Evolutionary conservation across 2,888 invertebrate species (phyloP).

Genomic region (Cosmorhoe ocellata): DNA sequence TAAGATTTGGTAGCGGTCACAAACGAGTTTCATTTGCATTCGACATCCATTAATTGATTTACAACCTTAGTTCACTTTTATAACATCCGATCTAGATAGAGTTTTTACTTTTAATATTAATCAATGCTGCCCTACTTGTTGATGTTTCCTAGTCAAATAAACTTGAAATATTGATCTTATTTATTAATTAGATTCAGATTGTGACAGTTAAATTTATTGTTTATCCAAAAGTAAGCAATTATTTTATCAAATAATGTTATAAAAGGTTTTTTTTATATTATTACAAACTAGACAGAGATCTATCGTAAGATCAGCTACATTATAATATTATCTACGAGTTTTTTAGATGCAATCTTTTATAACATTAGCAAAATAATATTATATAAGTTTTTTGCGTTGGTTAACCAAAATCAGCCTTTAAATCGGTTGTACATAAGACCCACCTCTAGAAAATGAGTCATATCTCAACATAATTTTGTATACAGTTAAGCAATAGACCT

Average conservation of each 20-base stretch:
- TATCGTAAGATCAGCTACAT: too few relatives aligned
- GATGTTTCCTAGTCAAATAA: conserved; percentile 17
- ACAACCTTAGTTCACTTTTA: conserved; percentile 36
- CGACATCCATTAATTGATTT: conserved; percentile 46
- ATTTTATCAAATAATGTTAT: neutral
- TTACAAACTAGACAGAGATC: too few relatives aligned
- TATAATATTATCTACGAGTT: too few relatives aligned
- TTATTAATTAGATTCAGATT: conserved; percentile 2
- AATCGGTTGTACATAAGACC: too few relatives aligned
- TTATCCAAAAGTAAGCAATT: neutral
- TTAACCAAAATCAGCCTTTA: too few relatives aligned
- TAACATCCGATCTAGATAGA: conserved; percentile 44
- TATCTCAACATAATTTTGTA: neutral
- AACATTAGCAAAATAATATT: too few relatives aligned
- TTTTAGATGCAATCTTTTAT: too few relatives aligned
- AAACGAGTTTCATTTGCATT: conserved; percentile 45
- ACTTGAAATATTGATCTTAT: conserved; percentile 25
- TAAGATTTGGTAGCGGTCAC: conserved; percentile 19
- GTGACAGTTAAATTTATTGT: conserved; percentile 1
- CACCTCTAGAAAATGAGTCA: neutral
- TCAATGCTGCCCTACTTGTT: conserved; percentile 23
- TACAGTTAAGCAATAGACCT: conserved; percentile 9
- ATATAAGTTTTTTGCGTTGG: too few relatives aligned
- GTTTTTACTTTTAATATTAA: conserved; percentile 30
- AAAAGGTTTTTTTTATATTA: too few relatives aligned